These are phyloP conservation scores for Chromobotia macracanthus DNA, from an alignment of 2,797 vertebrate species.

Conservation along the genomic window DNA sequence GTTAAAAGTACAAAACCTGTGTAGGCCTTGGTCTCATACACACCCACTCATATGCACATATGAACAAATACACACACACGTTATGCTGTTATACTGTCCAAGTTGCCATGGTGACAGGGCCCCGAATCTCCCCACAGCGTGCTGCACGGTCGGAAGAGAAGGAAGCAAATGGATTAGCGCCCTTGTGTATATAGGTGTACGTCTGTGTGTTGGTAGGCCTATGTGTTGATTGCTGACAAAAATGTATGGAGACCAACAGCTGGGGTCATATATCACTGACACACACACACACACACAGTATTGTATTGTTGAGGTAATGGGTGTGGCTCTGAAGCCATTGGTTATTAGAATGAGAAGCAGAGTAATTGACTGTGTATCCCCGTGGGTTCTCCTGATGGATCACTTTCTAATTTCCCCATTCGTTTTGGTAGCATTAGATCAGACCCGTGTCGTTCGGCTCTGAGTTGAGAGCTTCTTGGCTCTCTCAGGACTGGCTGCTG, in stretches of 20 bases:
- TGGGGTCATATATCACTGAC: constrained; percentile 34
- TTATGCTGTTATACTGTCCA: constrained; percentile 76
- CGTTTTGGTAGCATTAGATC: constrained; percentile 35
- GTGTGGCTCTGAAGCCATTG: constrained; percentile 23
- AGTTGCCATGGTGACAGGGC: constrained; percentile 80
- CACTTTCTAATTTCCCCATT: constrained; percentile 30
- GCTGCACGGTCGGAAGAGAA: constrained; percentile 73
- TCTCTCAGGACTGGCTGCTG: constrained; percentile 42
- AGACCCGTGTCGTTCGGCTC: constrained; percentile 23
- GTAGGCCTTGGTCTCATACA: constrained; percentile 57
- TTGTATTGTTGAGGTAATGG: constrained; percentile 8
- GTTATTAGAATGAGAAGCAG: constrained; percentile 16
- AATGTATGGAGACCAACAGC: constrained; percentile 37
- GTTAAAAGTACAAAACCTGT: constrained; percentile 49
- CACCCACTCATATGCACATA: constrained; percentile 56
- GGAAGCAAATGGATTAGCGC: constrained; percentile 63
- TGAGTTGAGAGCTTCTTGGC: no score
- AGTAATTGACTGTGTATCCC: constrained; percentile 29
- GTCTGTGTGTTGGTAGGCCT: not conserved
- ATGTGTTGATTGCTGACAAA: constrained; percentile 48
- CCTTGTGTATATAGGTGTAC: constrained; percentile 45
- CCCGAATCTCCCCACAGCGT: constrained; percentile 73
- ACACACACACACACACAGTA: constrained; percentile 9
- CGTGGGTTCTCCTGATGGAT: constrained; percentile 15
- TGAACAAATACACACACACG: constrained; percentile 54